phyloP scores from a whole-genome alignment of 2,888 invertebrate species.

The Trissoscelio sp. region DNA sequence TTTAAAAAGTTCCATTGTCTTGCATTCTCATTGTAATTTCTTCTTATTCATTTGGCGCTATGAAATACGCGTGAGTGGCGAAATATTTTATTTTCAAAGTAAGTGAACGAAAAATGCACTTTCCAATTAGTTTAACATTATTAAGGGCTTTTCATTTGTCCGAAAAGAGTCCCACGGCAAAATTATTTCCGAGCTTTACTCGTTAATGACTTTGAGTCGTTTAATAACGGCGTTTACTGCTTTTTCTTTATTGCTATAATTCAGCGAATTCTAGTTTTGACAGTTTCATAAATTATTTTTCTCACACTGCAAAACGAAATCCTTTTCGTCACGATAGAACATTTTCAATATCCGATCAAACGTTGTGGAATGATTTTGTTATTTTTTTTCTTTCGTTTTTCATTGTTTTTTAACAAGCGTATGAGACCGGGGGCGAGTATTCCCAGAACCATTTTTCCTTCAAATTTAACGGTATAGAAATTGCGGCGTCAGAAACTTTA shows the following conservation, averaged over 20 bases:
- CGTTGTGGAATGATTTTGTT: conserved; percentile 51
- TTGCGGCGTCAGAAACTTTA: conserved; percentile 59
- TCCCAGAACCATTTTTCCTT: conserved; percentile 63
- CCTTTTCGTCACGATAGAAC: conserved; percentile 22
- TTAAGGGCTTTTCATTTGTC: conserved; percentile 20
- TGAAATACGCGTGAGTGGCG: conserved; percentile 5
- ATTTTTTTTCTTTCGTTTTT: conserved; percentile 45
- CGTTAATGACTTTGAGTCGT: background rate
- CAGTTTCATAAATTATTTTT: conserved; percentile 28
- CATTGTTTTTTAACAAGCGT: conserved; percentile 48
- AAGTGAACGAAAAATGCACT: conserved; percentile 36
- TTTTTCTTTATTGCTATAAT: conserved; percentile 1
- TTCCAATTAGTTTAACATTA: conserved; percentile 57
- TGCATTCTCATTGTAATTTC: conserved; percentile 54
- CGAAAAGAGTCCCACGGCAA: conserved; percentile 1
- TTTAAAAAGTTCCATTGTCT: conserved; percentile 60
- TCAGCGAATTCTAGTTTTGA: background rate
- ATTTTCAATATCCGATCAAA: conserved; percentile 59
- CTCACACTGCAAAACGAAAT: conserved; percentile 30
- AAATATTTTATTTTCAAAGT: conserved; percentile 50
- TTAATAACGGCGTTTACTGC: background rate
- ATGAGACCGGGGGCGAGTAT: conserved; percentile 58
- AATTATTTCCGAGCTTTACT: conserved; percentile 1
- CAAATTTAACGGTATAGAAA: conserved; percentile 55
- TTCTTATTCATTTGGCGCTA: conserved; percentile 46